Base-by-base conservation (phyloP, 2,888 invertebrate genomes). In the Dicroscelio sp. region DNA sequence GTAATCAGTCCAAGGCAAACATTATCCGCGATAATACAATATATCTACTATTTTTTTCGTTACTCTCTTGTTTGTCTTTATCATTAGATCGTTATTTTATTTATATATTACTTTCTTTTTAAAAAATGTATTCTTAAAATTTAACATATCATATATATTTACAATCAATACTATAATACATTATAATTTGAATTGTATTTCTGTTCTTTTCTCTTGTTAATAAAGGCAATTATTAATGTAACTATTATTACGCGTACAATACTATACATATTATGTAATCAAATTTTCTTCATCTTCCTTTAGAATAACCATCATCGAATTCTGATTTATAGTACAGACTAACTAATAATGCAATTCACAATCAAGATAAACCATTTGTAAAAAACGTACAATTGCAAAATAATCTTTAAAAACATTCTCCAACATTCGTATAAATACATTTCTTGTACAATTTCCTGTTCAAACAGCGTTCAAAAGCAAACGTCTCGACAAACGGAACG, bases 1-100 rank as follows among this genome's bases (percentile, higher is more conserved):
- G 93, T 96, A 96, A 95, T 96, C 96, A 96, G 96, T 96, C 96
- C 96, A 96, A 96, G 96, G 96, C 96, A 96, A 96, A 96, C 96
- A 96, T 96, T 96, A 96, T 96, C 95, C 95, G 96, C 95, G 95
- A 95, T 95, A 95, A 90, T 93, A 96, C 95, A 95, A 96, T 96
- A 95, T 95, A 96, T 94, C 95, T 96, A 96, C 95, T 96, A 96
- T 89, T 95, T n/a, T n/a, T 95, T 94, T 94, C 94, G 92, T 94
- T 95, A 94, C 96, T 94, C 95, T 94, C 93, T 91, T 95, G 93
- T 94, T 94, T 93, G 94, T 93, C 92, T 94, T 95, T 94, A 93
- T 91, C 48, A 58, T 82, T 90, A 79, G 43, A 94, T 94, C 92
- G 92, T 95, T 95, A 89, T 89, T 76, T 96, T 76, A 96, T 95